Conservation (phyloP, 2,888 invertebrate species). For the Plebejus anna region DNA sequence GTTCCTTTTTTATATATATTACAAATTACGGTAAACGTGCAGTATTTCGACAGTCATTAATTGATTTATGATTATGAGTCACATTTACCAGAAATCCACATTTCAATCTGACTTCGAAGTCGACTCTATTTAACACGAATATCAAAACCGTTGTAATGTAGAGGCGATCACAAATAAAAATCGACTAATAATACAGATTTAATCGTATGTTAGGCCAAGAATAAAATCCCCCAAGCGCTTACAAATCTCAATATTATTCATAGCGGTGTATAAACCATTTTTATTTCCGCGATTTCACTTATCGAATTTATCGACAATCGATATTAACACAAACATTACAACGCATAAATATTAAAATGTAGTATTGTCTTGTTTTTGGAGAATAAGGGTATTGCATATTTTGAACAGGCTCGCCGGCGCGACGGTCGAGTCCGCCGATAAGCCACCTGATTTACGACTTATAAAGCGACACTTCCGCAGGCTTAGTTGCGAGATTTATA, state of each 20-base stretch:
- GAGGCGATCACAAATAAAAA: neutral
- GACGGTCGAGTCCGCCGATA: constrained; percentile 61
- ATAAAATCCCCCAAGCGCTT: neutral
- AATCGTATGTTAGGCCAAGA: neutral
- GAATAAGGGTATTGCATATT: constrained; percentile 56
- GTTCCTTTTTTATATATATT: no score
- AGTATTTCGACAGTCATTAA: no score
- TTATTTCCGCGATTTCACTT: neutral
- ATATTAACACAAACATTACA: constrained; percentile 30
- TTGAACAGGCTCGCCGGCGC: constrained; percentile 46
- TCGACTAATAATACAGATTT: neutral
- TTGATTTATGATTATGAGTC: no score
- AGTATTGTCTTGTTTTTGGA: constrained; percentile 38
- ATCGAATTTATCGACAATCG: constrained; percentile 23
- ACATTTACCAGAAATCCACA: no score
- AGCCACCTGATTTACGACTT: constrained; percentile 70
- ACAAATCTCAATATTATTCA: constrained; percentile 19
- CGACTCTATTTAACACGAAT: neutral
- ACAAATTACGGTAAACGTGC: no score
- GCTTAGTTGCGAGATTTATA: constrained; percentile 57
- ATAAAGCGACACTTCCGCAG: constrained; percentile 69
- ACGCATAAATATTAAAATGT: constrained; percentile 36
- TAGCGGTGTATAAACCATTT: neutral
- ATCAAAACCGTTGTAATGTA: neutral
- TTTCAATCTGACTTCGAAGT: no score